Evolutionary conservation across 2,888 invertebrate species (phyloP), one percentile per base, ranked within the genome.

Genomic region (Limnephilus lunatus): DNA sequence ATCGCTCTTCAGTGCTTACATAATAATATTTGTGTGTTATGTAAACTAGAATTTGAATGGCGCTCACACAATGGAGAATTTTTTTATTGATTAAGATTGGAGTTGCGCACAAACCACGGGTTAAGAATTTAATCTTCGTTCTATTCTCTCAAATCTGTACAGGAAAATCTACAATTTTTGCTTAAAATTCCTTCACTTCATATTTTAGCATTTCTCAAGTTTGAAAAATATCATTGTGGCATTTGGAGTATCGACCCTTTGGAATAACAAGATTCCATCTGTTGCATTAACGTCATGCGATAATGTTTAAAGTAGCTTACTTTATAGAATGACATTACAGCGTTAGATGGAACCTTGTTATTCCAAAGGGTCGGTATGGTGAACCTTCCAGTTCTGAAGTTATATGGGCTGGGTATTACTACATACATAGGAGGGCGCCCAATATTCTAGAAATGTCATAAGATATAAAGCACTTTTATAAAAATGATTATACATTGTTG

Each of bases 341-440:
- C n/a, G n/a, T n/a, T n/a, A n/a, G n/a, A n/a, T n/a, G n/a, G n/a
- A n/a, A n/a, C n/a, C n/a, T n/a, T n/a, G n/a, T n/a, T n/a, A n/a
- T n/a, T n/a, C n/a, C n/a, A n/a, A n/a, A n/a, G n/a, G n/a, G n/a
- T 1, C 3, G 5, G 35, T 5, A 5, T 35, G 2, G 2, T 0
- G 35, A 68, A 68, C 19, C 68, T 68, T 68, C n/a, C 68, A 68
- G 9, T 68, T 68, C 25, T 9, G 68, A 68, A 68, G 25, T 25
- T 68, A 25, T 68, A 68, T 7, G n/a, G 68, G 25, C 68, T 9
- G 25, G 25, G 9, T 25, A 9, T 68, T 68, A 19, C 19, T 53
- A 53, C 19, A 19, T 53, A 53, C 19, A 19, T 7, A 25, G 19
- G 53, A 68, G 25, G 53, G 53, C 25, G 68, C 9, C 68, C 68